These are phyloP conservation scores for Xenopus tropicalis DNA, from an alignment of 2,113 vertebrate genomes.

Conservation along the genomic window DNA sequence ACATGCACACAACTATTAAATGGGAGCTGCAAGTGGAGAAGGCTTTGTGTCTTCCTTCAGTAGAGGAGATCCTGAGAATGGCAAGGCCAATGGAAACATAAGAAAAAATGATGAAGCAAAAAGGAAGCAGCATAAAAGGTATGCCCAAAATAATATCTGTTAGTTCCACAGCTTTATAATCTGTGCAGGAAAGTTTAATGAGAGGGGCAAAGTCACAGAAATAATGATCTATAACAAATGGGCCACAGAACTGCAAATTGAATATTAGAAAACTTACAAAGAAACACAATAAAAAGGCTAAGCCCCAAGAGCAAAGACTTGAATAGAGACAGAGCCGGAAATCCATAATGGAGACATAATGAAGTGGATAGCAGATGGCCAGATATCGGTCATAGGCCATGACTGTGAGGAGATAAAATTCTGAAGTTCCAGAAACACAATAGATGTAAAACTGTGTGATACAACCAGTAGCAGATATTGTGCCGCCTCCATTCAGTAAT, in stretches of 20 bases:
- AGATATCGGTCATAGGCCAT: conserved; percentile 57
- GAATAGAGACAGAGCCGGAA: conserved; percentile 16
- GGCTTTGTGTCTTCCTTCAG: conserved; percentile 41
- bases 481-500: not conserved
- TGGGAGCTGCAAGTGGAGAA: conserved; percentile 40
- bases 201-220: conserved; percentile 52
- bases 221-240: conserved; percentile 48
- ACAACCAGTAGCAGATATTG: conserved; percentile 49
- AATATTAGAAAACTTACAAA: conserved; percentile 45
- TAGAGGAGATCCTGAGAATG: conserved; percentile 35
- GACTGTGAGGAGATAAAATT: conserved; percentile 48
- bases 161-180: conserved; percentile 19
- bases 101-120: conserved; percentile 31
- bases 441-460: conserved; percentile 56
- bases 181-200: conserved; percentile 47
- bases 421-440: conserved; percentile 43
- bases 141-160: conserved; percentile 23
- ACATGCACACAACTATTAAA: conserved; percentile 44
- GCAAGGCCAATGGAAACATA: conserved; percentile 41
- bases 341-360: conserved; percentile 46
- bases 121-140: conserved; percentile 35
- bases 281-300: conserved; percentile 43
- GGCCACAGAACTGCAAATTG: conserved; percentile 50
- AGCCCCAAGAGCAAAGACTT: conserved; percentile 46
- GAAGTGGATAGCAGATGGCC: conserved; percentile 54